Conservation (phyloP, 2,797 vertebrate species). For the Poecilia gillii region DNA sequence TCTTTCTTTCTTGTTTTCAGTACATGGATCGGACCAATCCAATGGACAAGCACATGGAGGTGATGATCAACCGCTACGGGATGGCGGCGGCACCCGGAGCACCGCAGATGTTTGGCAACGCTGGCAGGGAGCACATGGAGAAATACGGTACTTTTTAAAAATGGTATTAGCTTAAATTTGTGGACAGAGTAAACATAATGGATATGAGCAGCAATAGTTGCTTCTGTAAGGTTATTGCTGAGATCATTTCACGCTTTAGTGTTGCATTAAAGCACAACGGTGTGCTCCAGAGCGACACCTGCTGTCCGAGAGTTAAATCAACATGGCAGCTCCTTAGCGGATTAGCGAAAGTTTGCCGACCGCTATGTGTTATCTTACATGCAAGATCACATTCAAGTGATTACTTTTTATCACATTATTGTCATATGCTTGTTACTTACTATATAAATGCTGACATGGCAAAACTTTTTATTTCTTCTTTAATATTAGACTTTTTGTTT, state of each 20-base stretch:
- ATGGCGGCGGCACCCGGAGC: constrained; percentile 80
- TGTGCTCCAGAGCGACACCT: neutral
- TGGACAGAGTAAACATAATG: neutral
- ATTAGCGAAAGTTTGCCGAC: neutral
- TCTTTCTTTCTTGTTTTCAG: constrained; percentile 62
- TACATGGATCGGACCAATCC: constrained; percentile 84
- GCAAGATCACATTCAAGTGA: neutral
- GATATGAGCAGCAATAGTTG: neutral
- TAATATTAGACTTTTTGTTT: neutral
- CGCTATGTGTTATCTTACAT: neutral
- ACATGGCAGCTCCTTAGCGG: neutral
- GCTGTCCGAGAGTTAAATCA: neutral
- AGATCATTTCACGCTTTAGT: neutral
- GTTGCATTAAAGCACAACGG: neutral
- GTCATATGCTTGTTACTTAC: neutral
- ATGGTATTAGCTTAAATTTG: neutral
- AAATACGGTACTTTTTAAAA: constrained; percentile 85
- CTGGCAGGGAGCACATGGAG: constrained; percentile 94
- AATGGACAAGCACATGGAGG: constrained; percentile 90
- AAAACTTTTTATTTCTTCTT: neutral
- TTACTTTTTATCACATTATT: neutral
- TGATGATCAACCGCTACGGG: constrained; percentile 87
- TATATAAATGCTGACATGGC: neutral
- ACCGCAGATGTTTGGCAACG: constrained; percentile 90
- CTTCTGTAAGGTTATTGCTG: neutral